phyloP scores from a whole-genome alignment of 1,140 invertebrate genomes.

The Hyles vespertilio region DNA sequence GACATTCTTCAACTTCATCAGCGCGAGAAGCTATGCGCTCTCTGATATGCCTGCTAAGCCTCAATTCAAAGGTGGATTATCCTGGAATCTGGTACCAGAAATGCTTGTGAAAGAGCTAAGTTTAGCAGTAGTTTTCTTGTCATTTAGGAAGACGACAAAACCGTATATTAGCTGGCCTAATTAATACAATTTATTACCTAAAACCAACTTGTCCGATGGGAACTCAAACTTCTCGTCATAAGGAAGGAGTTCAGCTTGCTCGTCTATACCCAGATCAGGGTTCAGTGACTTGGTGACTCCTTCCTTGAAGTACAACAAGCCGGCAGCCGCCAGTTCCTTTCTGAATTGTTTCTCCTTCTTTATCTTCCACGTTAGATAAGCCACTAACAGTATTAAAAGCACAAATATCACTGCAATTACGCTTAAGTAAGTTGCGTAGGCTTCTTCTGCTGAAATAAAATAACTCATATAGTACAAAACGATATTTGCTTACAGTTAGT shows the following conservation, averaged over 20 bases:
- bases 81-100: no score
- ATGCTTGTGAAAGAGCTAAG: no score
- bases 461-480: neutral
- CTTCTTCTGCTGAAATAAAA: conserved; percentile 35
- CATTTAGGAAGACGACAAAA: no score
- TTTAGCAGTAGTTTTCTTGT: no score
- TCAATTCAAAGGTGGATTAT: no score
- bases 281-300: conserved; percentile 89
- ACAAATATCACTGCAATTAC: conserved; percentile 67
- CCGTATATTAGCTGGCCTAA: neutral
- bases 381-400: conserved; percentile 72
- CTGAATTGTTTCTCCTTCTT: conserved; percentile 79
- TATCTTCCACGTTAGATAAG: conserved; percentile 76
- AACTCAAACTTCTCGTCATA: conserved; percentile 95
- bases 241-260: conserved; percentile 93
- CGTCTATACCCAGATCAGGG: conserved; percentile 90
- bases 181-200: conserved; percentile 78
- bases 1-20: no score
- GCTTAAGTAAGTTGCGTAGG: conserved; percentile 38
- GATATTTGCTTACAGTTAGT: no score
- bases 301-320: conserved; percentile 86
- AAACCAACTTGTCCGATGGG: conserved; percentile 86
- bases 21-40: no score
- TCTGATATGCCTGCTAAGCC: no score
- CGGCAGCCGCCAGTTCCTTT: conserved; percentile 80